phyloP scores from a whole-genome alignment of 2,888 invertebrate species.

The Arge pagana region DNA sequence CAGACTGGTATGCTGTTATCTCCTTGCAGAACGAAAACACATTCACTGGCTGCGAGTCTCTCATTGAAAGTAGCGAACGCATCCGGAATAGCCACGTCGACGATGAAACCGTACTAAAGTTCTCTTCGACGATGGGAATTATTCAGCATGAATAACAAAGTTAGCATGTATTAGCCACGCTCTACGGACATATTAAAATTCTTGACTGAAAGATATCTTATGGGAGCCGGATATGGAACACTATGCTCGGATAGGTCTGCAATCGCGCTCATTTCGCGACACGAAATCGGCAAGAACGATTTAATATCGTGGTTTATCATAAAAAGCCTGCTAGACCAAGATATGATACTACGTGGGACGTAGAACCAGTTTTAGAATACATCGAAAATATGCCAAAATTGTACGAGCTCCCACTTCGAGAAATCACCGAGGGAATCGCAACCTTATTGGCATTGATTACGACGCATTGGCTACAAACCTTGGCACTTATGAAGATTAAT shows the following conservation, averaged over 20 bases:
- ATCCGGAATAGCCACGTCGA: slow-evolving; percentile 35
- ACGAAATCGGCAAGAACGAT: slow-evolving; percentile 1
- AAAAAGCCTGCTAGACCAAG: slow-evolving; percentile 27
- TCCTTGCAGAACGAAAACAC: slow-evolving; percentile 33
- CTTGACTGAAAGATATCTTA: slow-evolving; percentile 23
- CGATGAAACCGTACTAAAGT: slow-evolving; percentile 35
- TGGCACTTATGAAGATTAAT: neutral
- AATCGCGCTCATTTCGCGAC: slow-evolving; percentile 30
- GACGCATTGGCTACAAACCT: neutral
- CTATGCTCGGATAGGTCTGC: slow-evolving; percentile 39
- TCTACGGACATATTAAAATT: slow-evolving; percentile 24
- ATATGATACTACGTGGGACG: slow-evolving; percentile 30
- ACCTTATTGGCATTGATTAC: neutral
- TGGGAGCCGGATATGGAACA: slow-evolving; percentile 31
- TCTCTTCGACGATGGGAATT: slow-evolving; percentile 34
- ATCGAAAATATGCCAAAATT: slow-evolving; percentile 19
- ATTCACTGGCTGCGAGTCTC: slow-evolving; percentile 34
- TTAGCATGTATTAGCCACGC: slow-evolving; percentile 10
- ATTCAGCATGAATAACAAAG: slow-evolving; percentile 27
- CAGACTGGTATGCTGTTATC: slow-evolving; percentile 31
- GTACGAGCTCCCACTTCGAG: neutral
- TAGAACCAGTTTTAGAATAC: slow-evolving; percentile 23
- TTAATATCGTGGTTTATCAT: neutral
- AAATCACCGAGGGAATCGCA: neutral
- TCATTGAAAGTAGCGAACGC: slow-evolving; percentile 40